Base-by-base conservation (phyloP, 2,113 vertebrate genomes). In the Aramus guarauna region DNA sequence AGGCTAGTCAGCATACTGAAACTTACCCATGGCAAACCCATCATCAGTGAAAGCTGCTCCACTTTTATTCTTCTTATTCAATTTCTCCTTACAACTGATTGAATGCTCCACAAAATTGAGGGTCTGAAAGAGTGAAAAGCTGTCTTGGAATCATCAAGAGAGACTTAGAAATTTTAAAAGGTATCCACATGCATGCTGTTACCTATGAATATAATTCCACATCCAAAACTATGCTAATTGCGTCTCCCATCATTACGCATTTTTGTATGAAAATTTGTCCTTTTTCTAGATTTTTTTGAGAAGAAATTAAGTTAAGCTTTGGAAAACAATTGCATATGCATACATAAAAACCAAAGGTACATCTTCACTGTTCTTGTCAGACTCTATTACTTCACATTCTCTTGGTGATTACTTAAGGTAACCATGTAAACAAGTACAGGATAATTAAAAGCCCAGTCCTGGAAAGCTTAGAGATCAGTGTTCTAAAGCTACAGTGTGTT, bases 91-190 rank as follows among this genome's bases (percentile, higher is more conserved):
- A 96, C 99, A 99, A 96, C 98, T 98, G 96, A 99, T 99, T 32
- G 99, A 99, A 97, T 99, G 99, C 71, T 99, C 99, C 84, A 99
- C 99, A 86, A 99, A 99, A 96, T 99, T 99, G 66, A 99, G 98
- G 1, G 99, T 99, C 99, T 99, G 94, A 71, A 92, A 97, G 43
- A 87, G 53, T 9, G 39, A 93, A 62, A 92, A 81, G 22, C 6
- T 74, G 60, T 14, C 41, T 94, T 37, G 85, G 95, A 89, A 95
- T 66, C 94, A 85, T 69, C 69, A 59, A 9, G 72, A 73, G n/a
- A 83, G 3, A 48, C 34, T 41, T 34, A 64, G 2, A 86, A 53
- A 48, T 32, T 15, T 47, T 74, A 60, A 69, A 47, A 45, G 34
- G 9, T 52, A 32, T 15, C 45, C 30, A 39, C 43, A 26, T 5